Evolutionary conservation across 1,140 invertebrate genomes (phyloP).

Genomic region (Cydia fagiglandana): DNA sequence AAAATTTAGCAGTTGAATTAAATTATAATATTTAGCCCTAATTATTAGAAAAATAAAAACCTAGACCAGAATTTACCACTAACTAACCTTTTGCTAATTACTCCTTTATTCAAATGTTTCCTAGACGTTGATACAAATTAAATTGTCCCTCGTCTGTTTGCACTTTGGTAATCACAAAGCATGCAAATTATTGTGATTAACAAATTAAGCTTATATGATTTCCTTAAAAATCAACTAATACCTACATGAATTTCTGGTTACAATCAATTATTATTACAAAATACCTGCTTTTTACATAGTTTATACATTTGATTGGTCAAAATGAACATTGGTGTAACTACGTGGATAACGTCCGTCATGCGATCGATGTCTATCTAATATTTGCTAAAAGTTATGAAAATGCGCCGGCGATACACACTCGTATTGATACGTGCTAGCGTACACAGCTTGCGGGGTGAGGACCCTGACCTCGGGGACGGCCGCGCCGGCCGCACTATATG

Average conservation of each 20-base stretch:
- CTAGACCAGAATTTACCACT: conserved; percentile 56
- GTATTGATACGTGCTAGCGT: not conserved
- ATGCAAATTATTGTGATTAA: conserved; percentile 38
- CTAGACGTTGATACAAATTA: conserved; percentile 33
- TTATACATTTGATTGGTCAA: conserved; percentile 59
- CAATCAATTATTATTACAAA: conserved; percentile 55
- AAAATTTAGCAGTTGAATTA: conserved; percentile 42
- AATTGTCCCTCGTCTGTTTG: conserved; percentile 34
- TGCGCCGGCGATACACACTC: conserved; percentile 3
- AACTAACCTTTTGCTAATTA: conserved; percentile 51
- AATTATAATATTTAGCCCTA: conserved; percentile 43
- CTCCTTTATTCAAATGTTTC: conserved; percentile 37
- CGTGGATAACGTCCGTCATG: conserved; percentile 29
- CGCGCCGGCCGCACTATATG: not conserved
- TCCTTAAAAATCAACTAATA: conserved; percentile 52
- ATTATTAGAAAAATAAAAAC: conserved; percentile 61
- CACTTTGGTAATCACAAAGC: conserved; percentile 36
- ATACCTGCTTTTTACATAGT: conserved; percentile 61
- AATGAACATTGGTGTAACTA: conserved; percentile 44
- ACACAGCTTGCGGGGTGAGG: not conserved
- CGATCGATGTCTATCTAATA: conserved; percentile 9
- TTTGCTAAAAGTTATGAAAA: conserved; percentile 23
- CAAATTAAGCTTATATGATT: conserved; percentile 51
- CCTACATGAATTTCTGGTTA: conserved; percentile 52
- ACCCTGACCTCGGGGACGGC: not conserved